Evolutionary conservation across 64 coral and sea anemone species (phyloP), one percentile per base, ranked within the genome.

Genomic region (Anthopleura sola): DNA sequence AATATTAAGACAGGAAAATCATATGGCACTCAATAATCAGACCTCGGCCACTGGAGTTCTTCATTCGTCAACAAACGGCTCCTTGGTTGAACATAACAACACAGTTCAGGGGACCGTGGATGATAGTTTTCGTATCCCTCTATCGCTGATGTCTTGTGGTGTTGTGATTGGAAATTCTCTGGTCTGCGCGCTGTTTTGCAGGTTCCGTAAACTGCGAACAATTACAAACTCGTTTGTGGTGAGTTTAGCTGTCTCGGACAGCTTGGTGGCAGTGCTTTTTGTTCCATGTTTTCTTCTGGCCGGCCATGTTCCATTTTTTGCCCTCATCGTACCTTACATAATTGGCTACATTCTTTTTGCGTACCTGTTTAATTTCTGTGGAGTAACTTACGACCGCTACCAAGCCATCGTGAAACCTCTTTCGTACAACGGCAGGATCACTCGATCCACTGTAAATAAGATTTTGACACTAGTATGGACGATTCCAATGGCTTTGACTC

Each of bases 331-430:
- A 31, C 87, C 90, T 2, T 99, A 99, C 55, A 86, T 99, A 18
- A 91, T 99, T 56, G 93, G 92, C 13, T 99, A 92, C 48, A 94
- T 99, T 24, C 90, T 99, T 12, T 92, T 99, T 88, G 88, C 97
- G 2, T 99, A 93, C 8, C 87, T 99, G 19, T 99, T 99, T 86
- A 99, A 99, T 21, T 92, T 99, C 78, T 99, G 97, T 76, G 93
- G 93, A 12, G 88, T 99, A 2, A 99, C 97, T 8, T 99, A 94
- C 81, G 97, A 99, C 37, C 90, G 97, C 31, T 99, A 92, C 78
- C 90, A 95, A 53, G 90, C 93, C 16, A 86, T 99, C 47, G 11
- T 95, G 10, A 64, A 92, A 8, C 93, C 97, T 21, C 87, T 99
- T 8, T 87, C 78, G 8, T 99, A 99, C 82, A 84, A 86, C n/a